phyloP scores from a whole-genome alignment of 2,888 invertebrate species.

The Lamellibrachia satsuma region DNA sequence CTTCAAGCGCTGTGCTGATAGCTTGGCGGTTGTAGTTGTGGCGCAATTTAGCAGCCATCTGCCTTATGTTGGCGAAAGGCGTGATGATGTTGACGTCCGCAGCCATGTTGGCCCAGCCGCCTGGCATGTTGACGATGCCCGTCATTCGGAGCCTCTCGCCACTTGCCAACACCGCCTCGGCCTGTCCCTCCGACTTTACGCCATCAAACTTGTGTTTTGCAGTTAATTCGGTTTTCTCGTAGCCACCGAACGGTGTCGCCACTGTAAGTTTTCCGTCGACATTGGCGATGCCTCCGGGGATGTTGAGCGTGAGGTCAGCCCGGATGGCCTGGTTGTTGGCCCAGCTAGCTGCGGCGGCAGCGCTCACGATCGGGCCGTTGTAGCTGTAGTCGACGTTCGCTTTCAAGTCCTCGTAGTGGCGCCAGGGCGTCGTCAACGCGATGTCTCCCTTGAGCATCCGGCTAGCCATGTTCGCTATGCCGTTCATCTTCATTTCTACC shows the following conservation, averaged over 20 bases:
- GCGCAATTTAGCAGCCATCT: background rate
- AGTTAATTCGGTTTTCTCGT: conserved; percentile 27
- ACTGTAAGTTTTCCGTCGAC: conserved; percentile 29
- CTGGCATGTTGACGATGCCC: conserved; percentile 26
- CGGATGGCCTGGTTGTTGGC: background rate
- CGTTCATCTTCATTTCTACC: conserved; percentile 26
- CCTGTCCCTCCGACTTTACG: background rate
- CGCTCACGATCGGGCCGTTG: conserved; percentile 10
- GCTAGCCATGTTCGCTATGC: conserved; percentile 21
- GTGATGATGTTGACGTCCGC: conserved; percentile 24
- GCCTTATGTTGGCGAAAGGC: conserved; percentile 24
- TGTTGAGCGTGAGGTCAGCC: background rate
- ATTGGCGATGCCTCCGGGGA: conserved; percentile 18
- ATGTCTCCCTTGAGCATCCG: conserved; percentile 23
- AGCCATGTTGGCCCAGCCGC: conserved; percentile 27
- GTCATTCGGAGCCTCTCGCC: conserved; percentile 36
- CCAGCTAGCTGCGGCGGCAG: background rate
- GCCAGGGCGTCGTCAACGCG: background rate
- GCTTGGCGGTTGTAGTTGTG: background rate
- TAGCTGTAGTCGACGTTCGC: background rate
- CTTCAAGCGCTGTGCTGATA: conserved; percentile 6
- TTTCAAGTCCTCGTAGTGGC: background rate
- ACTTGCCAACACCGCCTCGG: background rate
- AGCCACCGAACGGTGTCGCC: conserved; percentile 38
- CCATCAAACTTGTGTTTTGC: conserved; percentile 29